Percentiles rank a stretch among this genome's conserved stretches.
These are phyloP conservation scores for Caenorhabditis uteleia DNA, from an alignment of 2,888 invertebrate species.

Conservation along the genomic window DNA sequence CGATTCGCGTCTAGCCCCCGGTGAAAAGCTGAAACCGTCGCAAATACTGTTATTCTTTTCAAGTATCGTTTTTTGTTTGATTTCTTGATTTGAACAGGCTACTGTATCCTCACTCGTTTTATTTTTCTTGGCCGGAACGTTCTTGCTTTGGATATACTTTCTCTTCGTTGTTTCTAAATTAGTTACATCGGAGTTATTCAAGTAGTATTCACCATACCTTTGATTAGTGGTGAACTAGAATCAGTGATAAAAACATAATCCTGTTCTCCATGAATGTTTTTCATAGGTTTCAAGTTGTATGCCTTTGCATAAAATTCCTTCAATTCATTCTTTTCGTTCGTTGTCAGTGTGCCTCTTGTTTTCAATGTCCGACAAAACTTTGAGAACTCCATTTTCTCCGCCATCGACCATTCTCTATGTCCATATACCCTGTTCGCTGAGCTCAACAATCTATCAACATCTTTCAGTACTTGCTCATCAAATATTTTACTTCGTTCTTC, in stretches of 20 bases:
- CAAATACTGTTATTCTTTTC: not conserved
- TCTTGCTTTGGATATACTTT: too few relatives aligned
- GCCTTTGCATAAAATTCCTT: conserved; percentile 22
- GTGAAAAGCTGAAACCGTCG: not conserved
- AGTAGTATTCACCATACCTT: too few relatives aligned
- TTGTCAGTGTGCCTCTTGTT: conserved; percentile 7
- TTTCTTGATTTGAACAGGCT: too few relatives aligned
- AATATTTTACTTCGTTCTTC: conserved; percentile 5
- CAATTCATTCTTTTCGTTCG: conserved; percentile 8
- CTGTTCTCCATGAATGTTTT: not conserved
- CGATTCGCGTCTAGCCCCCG: not conserved
- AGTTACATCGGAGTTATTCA: too few relatives aligned
- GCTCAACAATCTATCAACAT: conserved; percentile 23
- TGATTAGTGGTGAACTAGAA: too few relatives aligned
- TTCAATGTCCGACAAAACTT: conserved; percentile 12
- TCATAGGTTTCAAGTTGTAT: conserved; percentile 1
- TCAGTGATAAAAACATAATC: not conserved
- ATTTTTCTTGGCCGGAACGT: too few relatives aligned
- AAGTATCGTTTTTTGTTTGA: too few relatives aligned
- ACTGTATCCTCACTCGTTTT: too few relatives aligned
- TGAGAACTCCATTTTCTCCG: conserved; percentile 19
- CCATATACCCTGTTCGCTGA: conserved; percentile 17
- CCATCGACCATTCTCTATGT: conserved; percentile 7
- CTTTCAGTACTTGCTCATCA: conserved; percentile 6
- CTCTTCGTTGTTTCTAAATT: too few relatives aligned